A percentile compares a stretch with the other conserved stretches of the same genome.
phyloP scores from a whole-genome alignment of 2,113 vertebrate genomes.

The Mesoclemmys tuberculata region DNA sequence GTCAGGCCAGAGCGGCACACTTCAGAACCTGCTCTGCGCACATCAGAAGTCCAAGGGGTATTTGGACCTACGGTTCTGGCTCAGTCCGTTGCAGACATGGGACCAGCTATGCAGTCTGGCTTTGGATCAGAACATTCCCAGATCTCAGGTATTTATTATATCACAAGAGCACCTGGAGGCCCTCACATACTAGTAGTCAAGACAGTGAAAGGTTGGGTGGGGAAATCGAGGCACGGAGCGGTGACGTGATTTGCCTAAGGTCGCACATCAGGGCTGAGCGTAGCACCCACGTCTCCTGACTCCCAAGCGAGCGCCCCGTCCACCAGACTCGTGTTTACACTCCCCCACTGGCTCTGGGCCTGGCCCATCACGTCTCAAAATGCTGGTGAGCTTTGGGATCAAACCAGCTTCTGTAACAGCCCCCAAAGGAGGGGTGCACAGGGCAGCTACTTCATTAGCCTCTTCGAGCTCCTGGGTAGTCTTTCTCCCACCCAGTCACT shows the following conservation, averaged over 20 bases:
- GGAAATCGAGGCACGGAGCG: neutral
- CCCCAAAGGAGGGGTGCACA: neutral
- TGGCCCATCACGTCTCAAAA: neutral
- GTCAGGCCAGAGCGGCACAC: neutral
- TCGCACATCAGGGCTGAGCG: neutral
- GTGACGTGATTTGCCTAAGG: neutral
- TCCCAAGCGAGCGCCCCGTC: neutral
- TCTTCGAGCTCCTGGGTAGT: neutral
- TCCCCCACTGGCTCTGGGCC: neutral
- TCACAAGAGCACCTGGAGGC: neutral
- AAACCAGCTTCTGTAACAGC: neutral
- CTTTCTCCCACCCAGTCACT: neutral
- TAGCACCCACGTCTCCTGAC: neutral
- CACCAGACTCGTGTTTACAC: neutral
- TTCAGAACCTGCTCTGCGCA: neutral
- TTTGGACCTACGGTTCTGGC: neutral
- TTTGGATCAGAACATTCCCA: neutral
- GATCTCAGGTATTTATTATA: neutral
- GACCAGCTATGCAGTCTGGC: neutral
- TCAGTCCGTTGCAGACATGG: neutral
- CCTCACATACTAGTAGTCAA: neutral
- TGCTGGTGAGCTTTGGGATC: neutral
- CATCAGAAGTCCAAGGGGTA: neutral
- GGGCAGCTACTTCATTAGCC: neutral
- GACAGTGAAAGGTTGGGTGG: too few species aligned